Evolutionary conservation across 2,888 invertebrate species (phyloP).

Genomic region (Sthenelais limicola): DNA sequence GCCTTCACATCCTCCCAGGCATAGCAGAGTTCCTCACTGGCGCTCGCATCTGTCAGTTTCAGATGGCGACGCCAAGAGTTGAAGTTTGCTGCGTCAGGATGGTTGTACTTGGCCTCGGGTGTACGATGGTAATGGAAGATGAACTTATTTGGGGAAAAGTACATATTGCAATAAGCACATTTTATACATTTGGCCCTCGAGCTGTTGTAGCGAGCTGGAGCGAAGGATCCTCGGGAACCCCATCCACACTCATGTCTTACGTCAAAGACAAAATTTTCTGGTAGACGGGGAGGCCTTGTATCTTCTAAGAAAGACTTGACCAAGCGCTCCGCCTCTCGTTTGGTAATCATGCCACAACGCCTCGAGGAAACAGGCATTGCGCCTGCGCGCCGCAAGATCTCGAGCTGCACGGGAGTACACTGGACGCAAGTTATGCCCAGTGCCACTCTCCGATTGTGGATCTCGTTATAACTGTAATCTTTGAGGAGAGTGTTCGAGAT

Average conservation of each 20-base stretch:
- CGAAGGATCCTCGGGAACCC: conserved; percentile 84
- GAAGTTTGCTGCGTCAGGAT: conserved; percentile 98
- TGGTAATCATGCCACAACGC: conserved; percentile 90
- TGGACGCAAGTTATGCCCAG: conserved; percentile 90
- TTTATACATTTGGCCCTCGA: conserved; percentile 98
- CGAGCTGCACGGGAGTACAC: conserved; percentile 96
- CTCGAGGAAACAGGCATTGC: conserved; percentile 72
- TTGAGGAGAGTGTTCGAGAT: conserved; percentile 96
- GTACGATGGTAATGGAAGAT: conserved; percentile 95
- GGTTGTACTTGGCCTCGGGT: conserved; percentile 78
- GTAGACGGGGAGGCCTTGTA: conserved; percentile 77
- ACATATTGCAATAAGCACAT: conserved; percentile 92
- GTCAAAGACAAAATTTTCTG: conserved; percentile 95
- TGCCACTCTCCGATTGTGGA: conserved; percentile 90
- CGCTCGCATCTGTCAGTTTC: conserved; percentile 80
- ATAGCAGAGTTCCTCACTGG: conserved; percentile 71
- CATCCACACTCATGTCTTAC: conserved; percentile 95
- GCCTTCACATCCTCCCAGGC: conserved; percentile 99
- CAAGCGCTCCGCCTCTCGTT: conserved; percentile 87
- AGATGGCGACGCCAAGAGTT: conserved; percentile 98
- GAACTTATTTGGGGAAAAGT: conserved; percentile 98
- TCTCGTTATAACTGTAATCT: conserved; percentile 97
- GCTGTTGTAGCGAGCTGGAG: conserved; percentile 75
- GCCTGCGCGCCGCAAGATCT: conserved; percentile 90
- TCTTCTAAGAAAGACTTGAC: conserved; percentile 95